Evolutionary conservation across 1,140 invertebrate genomes (phyloP), one percentile per base, ranked within the genome.

Genomic region (Sminthurides bifidus): DNA sequence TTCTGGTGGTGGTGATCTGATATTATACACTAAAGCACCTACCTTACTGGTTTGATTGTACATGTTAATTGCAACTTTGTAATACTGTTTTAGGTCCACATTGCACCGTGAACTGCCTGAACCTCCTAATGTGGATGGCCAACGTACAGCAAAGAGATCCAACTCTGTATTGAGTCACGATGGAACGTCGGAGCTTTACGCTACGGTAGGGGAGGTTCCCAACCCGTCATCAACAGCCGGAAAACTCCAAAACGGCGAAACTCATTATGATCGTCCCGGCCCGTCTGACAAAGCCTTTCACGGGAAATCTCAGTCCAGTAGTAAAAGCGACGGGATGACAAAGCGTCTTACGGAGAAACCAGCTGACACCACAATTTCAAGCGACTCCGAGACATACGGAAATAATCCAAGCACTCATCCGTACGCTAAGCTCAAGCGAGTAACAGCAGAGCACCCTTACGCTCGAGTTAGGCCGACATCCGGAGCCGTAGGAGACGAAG

Each of bases 121-220:
- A 37, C 31, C 12, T 10, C 15, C 38, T 17, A 15, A 26, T 37
- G 4, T 49, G 21, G 43, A 26, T 21, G 24, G 24, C 30, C 19
- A 24, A n/a, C 40, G 56, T 35, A 46, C 52, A 30, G 56, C 60
- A 30, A 21, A 56, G 6, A 31, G 60, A 33, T 58, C 52, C 45
- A 58, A 53, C 27, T 58, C 56, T 26, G 56, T 62, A 30, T 30
- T 56, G 26, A 62, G 60, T 26, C 60, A 62, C 27, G 60, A 62
- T 56, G 60, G 56, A 33, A 62, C 54, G 8, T 62, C 60, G n/a
- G 60, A 62, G 30, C 35, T 62, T 3, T 62, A 62, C 21, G 46
- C 60, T 19, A 62, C 60, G n/a, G 60, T 62, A 23, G 56, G 60
- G 26, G 59, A 61, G 43, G 52, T 54, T 14, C 55, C 55, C 44